Percentiles rank a stretch among this genome's conserved stretches.
Conservation (phyloP, 2,113 vertebrate species). For the Ptilonorhynchus violaceus region DNA sequence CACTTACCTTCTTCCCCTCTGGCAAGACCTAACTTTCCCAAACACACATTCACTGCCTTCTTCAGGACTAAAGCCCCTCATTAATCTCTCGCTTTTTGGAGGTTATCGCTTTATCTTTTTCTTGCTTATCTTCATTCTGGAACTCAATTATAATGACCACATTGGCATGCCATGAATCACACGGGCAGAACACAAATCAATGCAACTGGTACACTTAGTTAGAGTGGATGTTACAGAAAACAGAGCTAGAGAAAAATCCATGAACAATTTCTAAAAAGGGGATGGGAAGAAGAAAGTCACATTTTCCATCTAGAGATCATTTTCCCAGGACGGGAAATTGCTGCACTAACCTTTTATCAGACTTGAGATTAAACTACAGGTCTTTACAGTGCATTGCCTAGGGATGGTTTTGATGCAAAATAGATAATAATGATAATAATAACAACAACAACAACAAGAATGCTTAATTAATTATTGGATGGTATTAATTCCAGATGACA, state of each 20-base stretch:
- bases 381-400: background rate
- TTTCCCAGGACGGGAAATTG: background rate
- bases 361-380: background rate
- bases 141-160: conserved; percentile 42
- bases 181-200: background rate
- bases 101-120: background rate
- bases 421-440: background rate
- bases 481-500: background rate
- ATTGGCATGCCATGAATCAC: conserved; percentile 33
- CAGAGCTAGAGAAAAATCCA: conserved; percentile 10
- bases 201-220: background rate
- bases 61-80: background rate
- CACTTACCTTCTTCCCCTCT: background rate
- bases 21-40: background rate
- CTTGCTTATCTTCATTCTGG: conserved; percentile 36
- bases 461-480: background rate
- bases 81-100: conserved; percentile 7
- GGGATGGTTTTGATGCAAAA: background rate
- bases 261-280: background rate
- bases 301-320: background rate
- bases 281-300: background rate
- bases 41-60: background rate
- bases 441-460: background rate
- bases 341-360: background rate
- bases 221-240: background rate